Evolutionary conservation across 2,797 vertebrate species (phyloP), one percentile per base, ranked within the genome.

Genomic region (Catamblyrhynchus diadema): DNA sequence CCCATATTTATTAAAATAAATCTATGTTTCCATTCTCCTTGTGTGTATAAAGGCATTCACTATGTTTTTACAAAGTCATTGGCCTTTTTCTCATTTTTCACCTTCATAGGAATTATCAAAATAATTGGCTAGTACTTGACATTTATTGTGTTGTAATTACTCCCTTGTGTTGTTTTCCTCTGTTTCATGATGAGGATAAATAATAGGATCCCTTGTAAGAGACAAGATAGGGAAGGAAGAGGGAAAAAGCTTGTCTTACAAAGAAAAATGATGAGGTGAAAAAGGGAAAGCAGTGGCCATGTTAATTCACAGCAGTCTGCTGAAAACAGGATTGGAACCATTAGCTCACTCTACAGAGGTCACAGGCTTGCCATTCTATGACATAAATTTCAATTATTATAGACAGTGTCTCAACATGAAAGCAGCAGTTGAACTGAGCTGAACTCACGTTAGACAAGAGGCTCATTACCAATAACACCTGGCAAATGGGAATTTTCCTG

Each of bases 341-440:
- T 95, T 91, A 86, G 15, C 72, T 95, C 47, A 28, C 59, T 84
- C 54, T 28, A 21, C 37, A 35, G 44, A 88, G 80, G 69, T 92
- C 91, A 83, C 45, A 93, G 61, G 45, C 78, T 51, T 70, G 65
- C 80, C 66, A 45, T 66, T 94, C 66, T 90, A 9, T 84, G 77
- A 65, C 62, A 91, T 67, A 88, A 88, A 96, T 95, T 88, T 90
- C 86, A 91, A 48, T 95, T 93, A 86, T 72, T 94, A 53, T 37
- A 69, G 77, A 60, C 70, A 72, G 27, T 70, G 70, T 79, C 44
- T 90, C 82, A 75, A 39, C 30, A 66, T 3, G 4, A 88, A 66
- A 84, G 81, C 21, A 90, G 67, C 57, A 80, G 91, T 45, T 88
- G 92, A 90, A 92, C 91, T 88, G 90, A 93, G 60, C 56, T 94